These are phyloP conservation scores for Ochropacha duplaris DNA, from an alignment of 2,888 invertebrate species.

Conservation along the genomic window DNA sequence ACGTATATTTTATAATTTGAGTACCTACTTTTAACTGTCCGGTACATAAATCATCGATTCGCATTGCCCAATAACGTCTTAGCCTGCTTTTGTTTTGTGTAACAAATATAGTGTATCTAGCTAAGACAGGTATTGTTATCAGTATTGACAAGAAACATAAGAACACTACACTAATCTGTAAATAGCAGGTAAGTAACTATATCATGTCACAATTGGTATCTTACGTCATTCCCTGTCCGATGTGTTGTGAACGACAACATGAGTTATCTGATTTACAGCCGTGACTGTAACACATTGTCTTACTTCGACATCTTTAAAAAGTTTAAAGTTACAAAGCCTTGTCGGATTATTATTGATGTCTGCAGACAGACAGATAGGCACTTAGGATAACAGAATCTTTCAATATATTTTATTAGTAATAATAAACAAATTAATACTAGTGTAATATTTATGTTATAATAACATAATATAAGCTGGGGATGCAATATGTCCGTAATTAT, in stretches of 20 bases:
- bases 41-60: constrained; percentile 17
- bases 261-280: constrained; percentile 58
- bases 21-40: neutral
- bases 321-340: constrained; percentile 34
- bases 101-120: constrained; percentile 10
- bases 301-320: constrained; percentile 38
- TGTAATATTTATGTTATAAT: no score
- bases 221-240: constrained; percentile 60
- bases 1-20: neutral
- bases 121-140: constrained; percentile 18
- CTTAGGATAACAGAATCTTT: neutral
- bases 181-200: constrained; percentile 37
- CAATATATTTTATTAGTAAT: no score
- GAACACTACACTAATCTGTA: constrained; percentile 33
- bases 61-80: constrained; percentile 16
- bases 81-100: constrained; percentile 9
- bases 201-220: constrained; percentile 46
- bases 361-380: constrained; percentile 18
- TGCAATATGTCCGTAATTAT: no score
- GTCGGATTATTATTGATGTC: constrained; percentile 33
- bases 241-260: constrained; percentile 50
- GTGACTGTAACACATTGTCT: constrained; percentile 65
- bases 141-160: constrained; percentile 44
- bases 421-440: neutral
- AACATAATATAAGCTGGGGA: no score